Conservation (phyloP, 2,888 invertebrate genomes). For the Meiosimyza platycephala region DNA sequence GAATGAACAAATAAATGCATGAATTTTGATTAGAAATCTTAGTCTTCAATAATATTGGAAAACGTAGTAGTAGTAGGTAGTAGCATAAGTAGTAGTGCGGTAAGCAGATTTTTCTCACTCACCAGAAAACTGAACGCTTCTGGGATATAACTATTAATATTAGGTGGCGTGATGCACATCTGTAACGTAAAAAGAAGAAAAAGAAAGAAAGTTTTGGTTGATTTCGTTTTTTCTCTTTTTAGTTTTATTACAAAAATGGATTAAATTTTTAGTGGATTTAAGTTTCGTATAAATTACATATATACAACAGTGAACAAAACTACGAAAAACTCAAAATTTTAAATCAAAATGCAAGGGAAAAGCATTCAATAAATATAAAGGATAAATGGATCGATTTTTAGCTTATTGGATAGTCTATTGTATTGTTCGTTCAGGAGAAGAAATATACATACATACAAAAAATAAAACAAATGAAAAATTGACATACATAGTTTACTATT, state of each 20-base stretch:
- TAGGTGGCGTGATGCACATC: conserved; percentile 63
- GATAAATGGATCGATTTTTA: neutral
- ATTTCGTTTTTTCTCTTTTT: conserved; percentile 26
- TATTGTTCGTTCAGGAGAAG: no score
- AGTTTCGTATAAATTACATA: no score
- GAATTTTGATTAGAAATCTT: conserved; percentile 26
- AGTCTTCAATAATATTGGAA: neutral
- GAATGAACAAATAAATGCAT: conserved; percentile 9
- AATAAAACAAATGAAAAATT: no score
- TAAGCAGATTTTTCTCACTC: conserved; percentile 48
- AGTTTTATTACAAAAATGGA: neutral
- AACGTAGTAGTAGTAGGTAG: conserved; percentile 1
- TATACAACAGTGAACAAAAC: no score
- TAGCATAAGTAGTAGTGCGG: conserved; percentile 2
- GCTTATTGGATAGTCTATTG: no score
- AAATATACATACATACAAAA: no score
- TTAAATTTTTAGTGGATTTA: conserved; percentile 39
- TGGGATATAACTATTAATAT: conserved; percentile 64
- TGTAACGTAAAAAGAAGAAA: conserved; percentile 56
- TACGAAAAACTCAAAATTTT: no score
- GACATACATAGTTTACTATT: no score
- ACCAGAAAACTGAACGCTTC: conserved; percentile 64
- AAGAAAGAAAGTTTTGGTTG: conserved; percentile 28
- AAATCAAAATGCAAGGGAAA: no score
- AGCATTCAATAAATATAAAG: neutral